Conservation (phyloP, 1,140 invertebrate genomes). For the Augochlora pura region DNA sequence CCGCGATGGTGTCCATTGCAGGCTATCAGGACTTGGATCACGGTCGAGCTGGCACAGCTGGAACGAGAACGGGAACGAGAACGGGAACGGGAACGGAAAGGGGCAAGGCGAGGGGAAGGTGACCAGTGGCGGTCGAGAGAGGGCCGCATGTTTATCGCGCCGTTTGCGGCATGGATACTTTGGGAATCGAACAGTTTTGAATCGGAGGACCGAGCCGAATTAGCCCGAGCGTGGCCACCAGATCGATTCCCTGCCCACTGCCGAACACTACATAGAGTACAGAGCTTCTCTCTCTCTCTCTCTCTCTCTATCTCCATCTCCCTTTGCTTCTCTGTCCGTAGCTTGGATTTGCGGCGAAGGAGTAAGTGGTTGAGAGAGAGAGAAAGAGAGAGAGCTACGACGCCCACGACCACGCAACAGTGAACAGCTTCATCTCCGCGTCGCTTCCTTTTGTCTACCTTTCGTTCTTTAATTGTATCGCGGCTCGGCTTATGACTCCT, state of each 20-base stretch:
- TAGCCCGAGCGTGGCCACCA: constrained; percentile 49
- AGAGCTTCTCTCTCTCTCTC: too few relatives aligned
- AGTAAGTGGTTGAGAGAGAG: too few relatives aligned
- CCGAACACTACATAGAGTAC: neutral
- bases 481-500: too few relatives aligned
- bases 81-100: too few relatives aligned
- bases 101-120: too few relatives aligned
- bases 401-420: neutral
- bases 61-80: too few relatives aligned
- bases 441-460: too few relatives aligned
- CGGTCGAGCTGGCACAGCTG: neutral
- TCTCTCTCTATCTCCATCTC: neutral
- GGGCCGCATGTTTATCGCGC: constrained; percentile 31
- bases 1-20: neutral
- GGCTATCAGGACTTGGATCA: neutral
- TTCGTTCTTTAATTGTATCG: too few relatives aligned
- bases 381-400: neutral
- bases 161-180: constrained; percentile 37
- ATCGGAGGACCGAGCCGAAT: constrained; percentile 59
- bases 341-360: constrained; percentile 3
- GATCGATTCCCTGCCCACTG: constrained; percentile 54
- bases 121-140: too few relatives aligned
- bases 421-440: too few relatives aligned
- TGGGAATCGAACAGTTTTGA: constrained; percentile 63
- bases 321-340: neutral